phyloP scores from a whole-genome alignment of 2,888 invertebrate genomes.

The Scaptodrosophila latifasciaeformis region DNA sequence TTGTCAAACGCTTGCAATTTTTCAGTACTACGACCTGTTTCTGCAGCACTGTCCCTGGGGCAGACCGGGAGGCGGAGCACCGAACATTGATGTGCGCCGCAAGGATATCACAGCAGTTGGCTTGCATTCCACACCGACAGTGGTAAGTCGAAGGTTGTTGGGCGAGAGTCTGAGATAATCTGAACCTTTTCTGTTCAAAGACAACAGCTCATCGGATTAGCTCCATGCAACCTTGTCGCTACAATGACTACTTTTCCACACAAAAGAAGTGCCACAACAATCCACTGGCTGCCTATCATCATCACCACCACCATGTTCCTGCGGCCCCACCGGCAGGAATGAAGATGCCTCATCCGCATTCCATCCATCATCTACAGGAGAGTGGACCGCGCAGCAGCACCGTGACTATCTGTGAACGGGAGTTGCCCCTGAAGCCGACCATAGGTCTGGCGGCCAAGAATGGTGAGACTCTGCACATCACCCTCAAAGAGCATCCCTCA shows the following conservation, averaged over 20 bases:
- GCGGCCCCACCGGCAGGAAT: constrained; percentile 24
- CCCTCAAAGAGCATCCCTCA: constrained; percentile 79
- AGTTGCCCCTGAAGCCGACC: constrained; percentile 47
- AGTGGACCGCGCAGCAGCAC: constrained; percentile 60
- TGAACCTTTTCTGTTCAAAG: constrained; percentile 31
- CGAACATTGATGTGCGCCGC: constrained; percentile 81
- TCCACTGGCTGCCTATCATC: constrained; percentile 55
- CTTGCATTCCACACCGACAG: constrained; percentile 79
- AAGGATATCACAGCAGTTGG: constrained; percentile 82
- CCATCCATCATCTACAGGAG: constrained; percentile 57
- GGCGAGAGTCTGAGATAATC: too few species aligned
- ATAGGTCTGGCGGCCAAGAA: constrained; percentile 52
- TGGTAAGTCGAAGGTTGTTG: constrained; percentile 71
- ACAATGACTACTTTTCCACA: constrained; percentile 70
- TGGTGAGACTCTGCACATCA: constrained; percentile 72
- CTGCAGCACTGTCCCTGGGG: constrained; percentile 88
- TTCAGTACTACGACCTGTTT: constrained; percentile 80
- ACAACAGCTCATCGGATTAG: constrained; percentile 66
- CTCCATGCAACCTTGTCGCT: constrained; percentile 71
- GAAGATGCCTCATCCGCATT: constrained; percentile 46
- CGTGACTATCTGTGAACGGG: constrained; percentile 67
- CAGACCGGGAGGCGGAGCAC: constrained; percentile 84
- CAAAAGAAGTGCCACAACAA: constrained; percentile 69
- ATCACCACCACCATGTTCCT: constrained; percentile 56
- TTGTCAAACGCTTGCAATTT: not conserved